Evolutionary conservation across 2,113 vertebrate species (phyloP).

Genomic region (Picathartes gymnocephalus): DNA sequence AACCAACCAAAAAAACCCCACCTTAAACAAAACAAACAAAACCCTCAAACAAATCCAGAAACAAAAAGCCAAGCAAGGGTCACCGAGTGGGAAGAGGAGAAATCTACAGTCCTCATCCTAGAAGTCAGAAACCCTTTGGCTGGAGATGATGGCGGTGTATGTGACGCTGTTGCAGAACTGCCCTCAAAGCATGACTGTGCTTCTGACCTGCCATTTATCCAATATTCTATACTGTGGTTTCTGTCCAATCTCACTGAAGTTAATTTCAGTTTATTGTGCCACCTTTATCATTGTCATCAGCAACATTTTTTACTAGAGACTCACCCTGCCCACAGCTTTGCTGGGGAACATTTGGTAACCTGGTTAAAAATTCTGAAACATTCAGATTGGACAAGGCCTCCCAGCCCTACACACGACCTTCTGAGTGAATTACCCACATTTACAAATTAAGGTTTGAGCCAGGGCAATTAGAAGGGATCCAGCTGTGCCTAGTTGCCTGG

Average conservation of each 20-base stretch:
- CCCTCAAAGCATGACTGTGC: neutral
- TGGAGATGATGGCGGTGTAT: neutral
- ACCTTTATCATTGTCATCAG: neutral
- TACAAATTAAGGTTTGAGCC: neutral
- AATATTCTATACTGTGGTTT: neutral
- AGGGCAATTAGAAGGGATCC: neutral
- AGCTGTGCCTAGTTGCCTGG: neutral
- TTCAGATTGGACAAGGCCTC: neutral
- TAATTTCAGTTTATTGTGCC: neutral
- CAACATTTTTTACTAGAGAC: neutral
- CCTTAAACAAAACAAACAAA: neutral
- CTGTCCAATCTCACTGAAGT: neutral
- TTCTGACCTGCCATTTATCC: neutral
- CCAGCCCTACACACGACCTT: neutral
- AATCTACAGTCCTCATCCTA: accelerated
- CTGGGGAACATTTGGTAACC: neutral
- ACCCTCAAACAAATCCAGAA: neutral
- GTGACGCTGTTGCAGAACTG: neutral
- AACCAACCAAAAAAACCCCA: too few species aligned
- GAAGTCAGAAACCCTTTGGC: neutral
- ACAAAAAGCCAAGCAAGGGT: neutral
- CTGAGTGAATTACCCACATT: neutral
- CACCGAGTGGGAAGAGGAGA: neutral
- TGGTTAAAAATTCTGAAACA: neutral
- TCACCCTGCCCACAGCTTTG: accelerated